Conservation (phyloP, 2,888 invertebrate genomes). For the Salpingus planirostris region DNA sequence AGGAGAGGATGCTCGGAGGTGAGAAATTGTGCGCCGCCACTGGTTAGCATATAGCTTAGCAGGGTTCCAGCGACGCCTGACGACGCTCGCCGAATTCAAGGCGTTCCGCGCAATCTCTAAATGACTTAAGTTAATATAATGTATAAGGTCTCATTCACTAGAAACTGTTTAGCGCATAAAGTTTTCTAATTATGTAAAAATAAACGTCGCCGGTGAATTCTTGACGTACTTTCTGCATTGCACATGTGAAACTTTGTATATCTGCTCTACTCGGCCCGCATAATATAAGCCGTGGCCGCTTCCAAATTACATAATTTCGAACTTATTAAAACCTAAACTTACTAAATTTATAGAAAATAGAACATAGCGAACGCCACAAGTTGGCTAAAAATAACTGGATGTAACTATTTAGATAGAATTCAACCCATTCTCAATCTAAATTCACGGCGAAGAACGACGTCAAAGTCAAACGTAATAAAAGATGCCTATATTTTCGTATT, state of each 20-base stretch:
- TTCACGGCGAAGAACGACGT: conserved; percentile 7
- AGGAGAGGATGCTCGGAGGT: background rate
- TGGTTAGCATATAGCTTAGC: conserved; percentile 7
- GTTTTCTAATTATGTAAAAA: conserved; percentile 10
- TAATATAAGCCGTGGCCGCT: no score
- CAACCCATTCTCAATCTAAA: conserved; percentile 3
- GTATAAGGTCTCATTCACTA: conserved; percentile 19
- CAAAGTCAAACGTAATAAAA: conserved; percentile 14
- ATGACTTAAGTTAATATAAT: conserved; percentile 21
- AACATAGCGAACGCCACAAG: conserved; percentile 1
- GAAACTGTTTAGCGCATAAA: conserved; percentile 9
- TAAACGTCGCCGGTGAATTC: no score
- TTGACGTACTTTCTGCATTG: no score
- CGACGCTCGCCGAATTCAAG: conserved; percentile 25
- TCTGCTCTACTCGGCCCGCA: no score
- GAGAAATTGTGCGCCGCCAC: conserved; percentile 7
- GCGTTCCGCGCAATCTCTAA: conserved; percentile 22
- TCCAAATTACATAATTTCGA: conserved; percentile 1
- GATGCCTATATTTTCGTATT: conserved; percentile 24
- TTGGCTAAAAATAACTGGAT: conserved; percentile 5
- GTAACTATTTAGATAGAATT: conserved; percentile 8
- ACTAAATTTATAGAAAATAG: background rate
- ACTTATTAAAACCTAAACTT: background rate
- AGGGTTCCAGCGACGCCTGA: conserved; percentile 17
- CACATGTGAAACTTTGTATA: no score